phyloP scores from a whole-genome alignment of 2,797 vertebrate species.

The Poecilia velifera region DNA sequence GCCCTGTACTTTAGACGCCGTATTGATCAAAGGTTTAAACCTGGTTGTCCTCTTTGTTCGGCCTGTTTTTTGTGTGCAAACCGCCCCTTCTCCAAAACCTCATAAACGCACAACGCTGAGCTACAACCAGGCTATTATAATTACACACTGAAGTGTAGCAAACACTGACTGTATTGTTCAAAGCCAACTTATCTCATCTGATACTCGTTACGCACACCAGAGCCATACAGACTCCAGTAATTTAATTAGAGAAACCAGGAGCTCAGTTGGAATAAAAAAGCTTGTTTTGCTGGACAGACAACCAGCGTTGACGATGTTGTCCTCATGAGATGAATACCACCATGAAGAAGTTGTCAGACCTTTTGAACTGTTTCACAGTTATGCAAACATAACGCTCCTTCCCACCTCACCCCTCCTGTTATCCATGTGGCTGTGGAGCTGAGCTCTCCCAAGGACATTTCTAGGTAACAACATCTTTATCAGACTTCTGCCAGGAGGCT shows the following conservation, averaged over 20 bases:
- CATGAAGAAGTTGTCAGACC: background rate
- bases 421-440: no score
- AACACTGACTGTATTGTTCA: slow-evolving; percentile 2
- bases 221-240: background rate
- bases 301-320: slow-evolving; percentile 7
- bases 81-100: background rate
- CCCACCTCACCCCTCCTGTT: no score
- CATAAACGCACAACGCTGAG: background rate
- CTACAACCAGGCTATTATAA: background rate
- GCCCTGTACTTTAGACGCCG: slow-evolving; percentile 29
- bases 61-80: background rate
- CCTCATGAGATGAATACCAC: background rate
- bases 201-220: background rate
- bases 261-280: slow-evolving; percentile 5
- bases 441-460: no score
- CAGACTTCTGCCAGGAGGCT: no score
- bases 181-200: slow-evolving; percentile 9
- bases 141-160: background rate
- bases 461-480: no score
- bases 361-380: background rate
- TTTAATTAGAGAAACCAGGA: background rate
- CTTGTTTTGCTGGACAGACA: slow-evolving; percentile 4
- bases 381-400: no score
- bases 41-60: background rate
- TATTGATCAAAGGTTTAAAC: slow-evolving; percentile 11